Evolutionary conservation across 2,113 vertebrate species (phyloP).

Genomic region (Oenanthe oenanthe): DNA sequence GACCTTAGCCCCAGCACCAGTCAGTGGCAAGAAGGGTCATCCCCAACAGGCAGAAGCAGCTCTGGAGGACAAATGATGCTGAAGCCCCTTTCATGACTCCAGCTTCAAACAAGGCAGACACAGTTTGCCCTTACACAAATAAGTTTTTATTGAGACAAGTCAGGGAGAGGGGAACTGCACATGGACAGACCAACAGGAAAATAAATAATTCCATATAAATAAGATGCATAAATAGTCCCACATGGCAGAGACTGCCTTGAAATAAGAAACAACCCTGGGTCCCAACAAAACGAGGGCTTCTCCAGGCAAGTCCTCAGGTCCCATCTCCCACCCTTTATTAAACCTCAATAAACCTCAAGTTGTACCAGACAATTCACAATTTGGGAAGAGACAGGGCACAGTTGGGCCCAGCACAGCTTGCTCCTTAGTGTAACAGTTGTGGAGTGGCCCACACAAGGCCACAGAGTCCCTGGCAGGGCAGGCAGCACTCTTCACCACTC

Average conservation of each 20-base stretch:
- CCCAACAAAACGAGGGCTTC: neutral
- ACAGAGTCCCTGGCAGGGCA: neutral
- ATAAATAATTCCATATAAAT: constrained; percentile 73
- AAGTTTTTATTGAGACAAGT: constrained; percentile 22
- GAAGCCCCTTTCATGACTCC: neutral
- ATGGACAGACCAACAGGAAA: constrained; percentile 38
- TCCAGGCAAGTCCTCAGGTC: neutral
- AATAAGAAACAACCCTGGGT: constrained; percentile 39
- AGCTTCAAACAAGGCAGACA: neutral
- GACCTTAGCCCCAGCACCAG: neutral
- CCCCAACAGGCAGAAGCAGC: neutral
- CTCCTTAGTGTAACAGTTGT: constrained; percentile 39
- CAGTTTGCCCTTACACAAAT: constrained; percentile 40
- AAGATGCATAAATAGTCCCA: constrained; percentile 66
- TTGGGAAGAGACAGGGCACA: neutral
- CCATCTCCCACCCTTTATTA: neutral
- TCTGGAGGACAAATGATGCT: neutral
- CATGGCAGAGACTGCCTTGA: constrained; percentile 28
- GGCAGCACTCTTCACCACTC: neutral
- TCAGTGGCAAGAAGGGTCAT: neutral
- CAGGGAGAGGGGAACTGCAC: constrained; percentile 6
- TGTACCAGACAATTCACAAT: constrained; percentile 57
- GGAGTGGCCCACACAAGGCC: neutral
- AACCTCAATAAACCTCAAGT: constrained; percentile 50
- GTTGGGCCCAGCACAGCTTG: neutral